These are phyloP conservation scores for Spheniscus mendiculus DNA, from an alignment of 2,113 vertebrate species.

Conservation along the genomic window DNA sequence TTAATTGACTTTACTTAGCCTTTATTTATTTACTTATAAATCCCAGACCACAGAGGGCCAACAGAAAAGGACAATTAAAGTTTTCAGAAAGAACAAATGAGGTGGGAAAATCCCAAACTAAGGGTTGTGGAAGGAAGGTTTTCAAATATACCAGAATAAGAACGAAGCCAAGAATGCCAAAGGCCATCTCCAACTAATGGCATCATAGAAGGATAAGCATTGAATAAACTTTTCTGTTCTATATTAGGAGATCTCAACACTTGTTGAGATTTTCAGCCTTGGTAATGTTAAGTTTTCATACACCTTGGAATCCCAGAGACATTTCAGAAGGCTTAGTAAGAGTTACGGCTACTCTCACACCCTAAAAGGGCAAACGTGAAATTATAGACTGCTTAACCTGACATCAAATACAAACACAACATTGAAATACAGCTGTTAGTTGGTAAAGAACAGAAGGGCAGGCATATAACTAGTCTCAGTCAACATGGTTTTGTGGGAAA, in stretches of 20 bases:
- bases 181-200: not conserved
- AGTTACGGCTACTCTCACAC: not conserved
- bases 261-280: not conserved
- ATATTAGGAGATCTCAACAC: not conserved
- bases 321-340: not conserved
- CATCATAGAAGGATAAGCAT: not conserved
- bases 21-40: not conserved
- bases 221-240: not conserved
- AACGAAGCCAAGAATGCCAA: not conserved
- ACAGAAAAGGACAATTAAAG: not conserved
- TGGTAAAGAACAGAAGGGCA: not conserved
- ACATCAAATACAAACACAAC: not conserved
- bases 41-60: not conserved
- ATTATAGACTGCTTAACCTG: not conserved
- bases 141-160: not conserved
- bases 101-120: not conserved
- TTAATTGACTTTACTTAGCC: not conserved
- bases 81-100: not conserved
- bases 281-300: not conserved
- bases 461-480: not conserved
- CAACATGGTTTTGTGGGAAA: not conserved
- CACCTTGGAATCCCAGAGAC: not conserved
- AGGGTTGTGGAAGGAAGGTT: not conserved
- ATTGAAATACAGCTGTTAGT: not conserved
- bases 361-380: not conserved